Conservation (phyloP, 2,113 vertebrate genomes). For the Ginglymostoma cirratum region DNA sequence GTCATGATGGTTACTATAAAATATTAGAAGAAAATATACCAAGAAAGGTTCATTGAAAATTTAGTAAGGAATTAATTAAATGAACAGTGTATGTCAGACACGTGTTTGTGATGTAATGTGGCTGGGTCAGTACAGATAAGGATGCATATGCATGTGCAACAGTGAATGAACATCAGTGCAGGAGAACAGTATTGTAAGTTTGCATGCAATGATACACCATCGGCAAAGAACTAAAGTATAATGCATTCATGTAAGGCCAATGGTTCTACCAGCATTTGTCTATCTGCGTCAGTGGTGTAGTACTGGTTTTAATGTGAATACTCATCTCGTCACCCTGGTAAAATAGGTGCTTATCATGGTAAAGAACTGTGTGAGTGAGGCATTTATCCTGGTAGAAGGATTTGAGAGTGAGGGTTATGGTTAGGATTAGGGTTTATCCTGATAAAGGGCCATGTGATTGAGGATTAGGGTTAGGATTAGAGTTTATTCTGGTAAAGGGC, state of each 20-base stretch:
- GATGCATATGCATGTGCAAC: neutral
- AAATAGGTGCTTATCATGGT: neutral
- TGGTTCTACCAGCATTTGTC: neutral
- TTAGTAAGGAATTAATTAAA: slow-evolving; percentile 6
- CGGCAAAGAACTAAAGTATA: neutral
- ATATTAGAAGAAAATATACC: neutral
- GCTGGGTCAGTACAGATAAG: neutral
- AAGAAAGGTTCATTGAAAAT: neutral
- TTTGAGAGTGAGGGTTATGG: neutral
- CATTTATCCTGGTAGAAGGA: neutral
- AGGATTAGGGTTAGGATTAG: neutral
- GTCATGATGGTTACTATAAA: neutral
- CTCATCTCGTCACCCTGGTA: neutral
- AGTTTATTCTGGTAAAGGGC: neutral
- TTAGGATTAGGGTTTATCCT: neutral
- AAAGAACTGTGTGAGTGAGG: neutral
- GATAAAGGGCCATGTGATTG: neutral
- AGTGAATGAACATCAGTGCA: neutral
- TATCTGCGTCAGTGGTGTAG: neutral
- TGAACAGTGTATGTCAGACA: neutral
- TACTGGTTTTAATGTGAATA: neutral
- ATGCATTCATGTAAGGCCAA: neutral
- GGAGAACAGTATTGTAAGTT: neutral
- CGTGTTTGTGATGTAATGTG: neutral
- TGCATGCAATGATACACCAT: neutral